Conservation (phyloP, 64 coral and sea anemone genomes). For the Montipora sp. region DNA sequence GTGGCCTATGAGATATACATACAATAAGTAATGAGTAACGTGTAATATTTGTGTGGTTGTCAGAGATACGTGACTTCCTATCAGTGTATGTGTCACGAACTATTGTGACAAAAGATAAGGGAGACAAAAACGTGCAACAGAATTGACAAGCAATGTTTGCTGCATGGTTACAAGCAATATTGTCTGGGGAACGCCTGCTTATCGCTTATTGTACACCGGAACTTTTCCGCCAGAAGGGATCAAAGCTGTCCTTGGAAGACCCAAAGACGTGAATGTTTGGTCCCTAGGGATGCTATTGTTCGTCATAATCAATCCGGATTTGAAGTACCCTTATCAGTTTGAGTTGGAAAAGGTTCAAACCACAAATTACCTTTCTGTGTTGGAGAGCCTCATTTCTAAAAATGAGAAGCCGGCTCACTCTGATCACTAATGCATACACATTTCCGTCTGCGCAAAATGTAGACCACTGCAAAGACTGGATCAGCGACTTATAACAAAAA, state of each 20-base stretch:
- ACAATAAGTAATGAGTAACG: no score
- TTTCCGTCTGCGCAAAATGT: neutral
- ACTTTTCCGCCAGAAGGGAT: conserved; percentile 4
- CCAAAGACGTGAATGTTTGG: conserved; percentile 77
- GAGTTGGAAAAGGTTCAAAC: conserved; percentile 33
- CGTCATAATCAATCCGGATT: conserved; percentile 69
- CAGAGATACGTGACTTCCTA: no score
- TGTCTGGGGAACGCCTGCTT: conserved; percentile 60
- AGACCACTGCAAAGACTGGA: neutral
- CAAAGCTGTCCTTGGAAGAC: conserved; percentile 41
- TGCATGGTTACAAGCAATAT: conserved; percentile 49
- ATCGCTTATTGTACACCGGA: conserved; percentile 59
- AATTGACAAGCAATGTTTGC: conserved; percentile 19
- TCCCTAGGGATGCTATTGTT: conserved; percentile 76
- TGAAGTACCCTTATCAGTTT: conserved; percentile 70
- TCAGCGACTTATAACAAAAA: no score
- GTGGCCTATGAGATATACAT: no score
- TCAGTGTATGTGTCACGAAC: no score
- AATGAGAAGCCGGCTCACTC: neutral
- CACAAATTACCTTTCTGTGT: neutral
- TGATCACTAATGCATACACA: neutral
- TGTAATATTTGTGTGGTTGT: no score
- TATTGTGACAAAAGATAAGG: no score
- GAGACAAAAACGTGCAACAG: no score
- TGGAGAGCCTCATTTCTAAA: conserved; percentile 9